These are phyloP conservation scores for Zootoca vivipara DNA, from an alignment of 2,113 vertebrate genomes.

Conservation along the genomic window DNA sequence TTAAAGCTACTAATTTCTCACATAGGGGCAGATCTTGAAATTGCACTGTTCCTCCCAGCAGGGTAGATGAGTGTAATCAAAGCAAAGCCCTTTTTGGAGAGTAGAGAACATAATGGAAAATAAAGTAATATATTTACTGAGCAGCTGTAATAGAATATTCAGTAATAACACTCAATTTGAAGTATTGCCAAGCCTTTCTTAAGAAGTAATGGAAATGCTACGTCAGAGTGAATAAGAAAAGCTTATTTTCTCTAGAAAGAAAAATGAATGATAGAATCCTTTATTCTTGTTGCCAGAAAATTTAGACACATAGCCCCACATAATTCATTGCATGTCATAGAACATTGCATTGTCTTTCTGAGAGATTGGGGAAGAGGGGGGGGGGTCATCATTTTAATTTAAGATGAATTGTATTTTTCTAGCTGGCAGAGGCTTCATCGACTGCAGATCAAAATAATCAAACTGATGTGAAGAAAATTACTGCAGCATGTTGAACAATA, in stretches of 20 bases:
- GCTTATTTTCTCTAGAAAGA: constrained; percentile 59
- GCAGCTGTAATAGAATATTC: constrained; percentile 63
- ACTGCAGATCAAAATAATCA: constrained; percentile 50
- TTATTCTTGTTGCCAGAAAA: constrained; percentile 67
- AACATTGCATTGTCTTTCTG: constrained; percentile 55
- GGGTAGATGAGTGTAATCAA: constrained; percentile 43
- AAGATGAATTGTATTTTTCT: constrained; percentile 54
- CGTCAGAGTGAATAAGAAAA: constrained; percentile 57
- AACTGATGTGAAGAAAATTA: constrained; percentile 49
- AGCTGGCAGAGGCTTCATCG: constrained; percentile 44
- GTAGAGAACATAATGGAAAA: constrained; percentile 49
- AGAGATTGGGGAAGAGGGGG: not conserved
- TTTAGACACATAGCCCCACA: constrained; percentile 60
- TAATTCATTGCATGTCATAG: constrained; percentile 61
- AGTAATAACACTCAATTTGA: constrained; percentile 68
- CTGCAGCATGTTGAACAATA: constrained; percentile 40
- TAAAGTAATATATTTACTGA: constrained; percentile 67
- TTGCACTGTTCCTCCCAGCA: constrained; percentile 9
- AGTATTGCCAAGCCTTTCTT: constrained; percentile 64
- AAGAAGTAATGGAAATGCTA: constrained; percentile 61
- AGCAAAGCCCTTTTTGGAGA: constrained; percentile 52
- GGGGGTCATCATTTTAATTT: constrained; percentile 52
- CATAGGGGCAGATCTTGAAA: constrained; percentile 40
- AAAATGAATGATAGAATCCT: constrained; percentile 65
- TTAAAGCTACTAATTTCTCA: constrained; percentile 29